Base-by-base conservation (phyloP, 1,140 invertebrate species). In the Diachasmimorpha longicaudata region DNA sequence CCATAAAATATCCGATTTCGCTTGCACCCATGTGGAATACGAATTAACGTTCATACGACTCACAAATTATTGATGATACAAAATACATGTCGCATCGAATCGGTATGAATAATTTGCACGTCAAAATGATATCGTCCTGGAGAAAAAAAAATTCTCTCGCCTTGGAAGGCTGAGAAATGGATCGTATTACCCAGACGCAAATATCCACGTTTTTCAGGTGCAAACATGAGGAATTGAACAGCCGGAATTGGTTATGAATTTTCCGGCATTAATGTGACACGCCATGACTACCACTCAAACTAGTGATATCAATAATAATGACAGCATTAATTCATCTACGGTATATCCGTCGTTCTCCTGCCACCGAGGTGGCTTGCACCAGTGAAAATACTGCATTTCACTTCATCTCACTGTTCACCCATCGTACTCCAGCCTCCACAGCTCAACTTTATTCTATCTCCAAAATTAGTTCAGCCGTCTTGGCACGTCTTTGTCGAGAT, bases 401-500 rank as follows among this genome's bases (percentile, higher is more conserved):
- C 39, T 69, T 46, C 10, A n/a, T 55, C 74, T 46, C 76, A 8
- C 48, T 19, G 74, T 72, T 67, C 72, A 31, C n/a, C n/a, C n/a
- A 68, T 58, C 75, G 48, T 70, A 78, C 80, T 80, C 81, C 80
- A 79, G 14, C 10, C 55, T 58, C 9, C 55, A 58, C 23, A 19
- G 79, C 74, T 81, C 80, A 88, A 88, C 86, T 89, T 89, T 85
- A 89, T 89, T 88, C 85, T 87, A 89, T 88, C 86, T 89, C 87
- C 82, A 83, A 85, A 89, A 89, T 89, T 88, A 88, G 86, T 89
- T 88, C 84, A 87, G 86, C 85, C 85, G 83, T 86, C 86, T 88
- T 88, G 88, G 85, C 86, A 87, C 87, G 85, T 89, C 87, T 89
- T 89, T 88, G 88, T 89, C 86, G 86, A 83, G 86, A 84, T 88